Evolutionary conservation across 2,797 vertebrate species (phyloP), one percentile per base, ranked within the genome.

Genomic region (Hipposideros larvatus): DNA sequence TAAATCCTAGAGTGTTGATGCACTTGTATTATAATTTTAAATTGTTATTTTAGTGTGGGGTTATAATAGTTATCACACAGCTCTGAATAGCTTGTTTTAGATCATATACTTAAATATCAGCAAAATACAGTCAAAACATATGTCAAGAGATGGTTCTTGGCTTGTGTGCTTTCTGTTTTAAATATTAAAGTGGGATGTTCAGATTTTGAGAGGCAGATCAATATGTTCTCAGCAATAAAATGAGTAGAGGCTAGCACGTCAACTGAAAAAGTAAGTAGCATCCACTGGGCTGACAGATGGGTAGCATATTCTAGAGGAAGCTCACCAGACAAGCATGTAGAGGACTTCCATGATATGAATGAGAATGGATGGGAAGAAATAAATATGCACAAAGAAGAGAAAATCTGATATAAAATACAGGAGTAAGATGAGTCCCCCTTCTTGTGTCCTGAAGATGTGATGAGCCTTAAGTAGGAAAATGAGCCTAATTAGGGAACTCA

Each of bases 21-120:
- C 14, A 10, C 24, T 85, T 73, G 14, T n/a, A 43, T 83, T 93
- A 65, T 22, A 74, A 89, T 96, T 93, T 89, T 55, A 87, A 91
- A 65, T 73, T 91, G 53, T 37, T 93, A 66, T 71, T 70, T 46
- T 13, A 79, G 2, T 74, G 21, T 90, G 10, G 26, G 18, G 4
- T 87, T 82, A 14, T 71, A 37, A 31, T 82, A 87, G 57, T 93
- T 89, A 84, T 48, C 87, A 31, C 48, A 51, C 48, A 51, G 48
- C 48, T 51, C 48, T 51, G 48, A 51, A 51, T 51, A 80, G 22
- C 48, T 82, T 63, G 11, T 79, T 93, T 70, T 85, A 74, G n/a
- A 59, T 43, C 46, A 21, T 31, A 71, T 51, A 16, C 63, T 79
- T 82, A 57, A 70, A 18, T 95, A 46, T 28, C 22, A 46, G 14